Conservation (phyloP, 1,140 invertebrate species). For the Hycleus cichorii region DNA sequence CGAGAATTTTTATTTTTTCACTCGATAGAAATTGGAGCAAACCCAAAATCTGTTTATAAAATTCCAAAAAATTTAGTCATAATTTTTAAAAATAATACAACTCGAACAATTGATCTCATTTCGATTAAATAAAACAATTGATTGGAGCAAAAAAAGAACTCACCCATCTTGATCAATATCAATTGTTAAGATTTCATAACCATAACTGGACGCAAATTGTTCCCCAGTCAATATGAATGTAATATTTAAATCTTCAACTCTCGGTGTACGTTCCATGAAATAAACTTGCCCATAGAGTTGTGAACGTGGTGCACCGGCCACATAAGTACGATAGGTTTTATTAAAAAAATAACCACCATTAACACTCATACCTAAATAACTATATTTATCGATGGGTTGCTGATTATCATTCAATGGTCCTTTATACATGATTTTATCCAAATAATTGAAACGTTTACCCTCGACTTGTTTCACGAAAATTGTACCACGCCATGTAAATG, state of each 20-base stretch:
- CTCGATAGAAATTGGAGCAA: no score
- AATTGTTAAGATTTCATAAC: slow-evolving; percentile 74
- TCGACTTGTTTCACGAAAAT: slow-evolving; percentile 71
- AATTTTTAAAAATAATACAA: no score
- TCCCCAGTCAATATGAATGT: slow-evolving; percentile 65
- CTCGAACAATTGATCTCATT: no score
- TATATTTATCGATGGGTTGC: slow-evolving; percentile 79
- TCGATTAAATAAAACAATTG: neutral
- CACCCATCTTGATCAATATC: slow-evolving; percentile 84
- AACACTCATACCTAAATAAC: slow-evolving; percentile 86
- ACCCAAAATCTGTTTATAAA: no score
- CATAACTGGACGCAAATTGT: slow-evolving; percentile 83
- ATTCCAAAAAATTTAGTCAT: no score
- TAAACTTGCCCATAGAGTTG: slow-evolving; percentile 80
- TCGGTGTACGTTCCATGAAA: slow-evolving; percentile 60
- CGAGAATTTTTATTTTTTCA: no score
- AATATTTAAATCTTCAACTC: slow-evolving; percentile 52
- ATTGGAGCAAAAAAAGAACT: slow-evolving; percentile 12
- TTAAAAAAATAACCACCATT: slow-evolving; percentile 71
- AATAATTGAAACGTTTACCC: slow-evolving; percentile 58
- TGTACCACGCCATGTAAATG: slow-evolving; percentile 82
- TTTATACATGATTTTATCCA: slow-evolving; percentile 73
- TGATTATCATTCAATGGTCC: slow-evolving; percentile 58
- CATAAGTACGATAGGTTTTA: slow-evolving; percentile 56
- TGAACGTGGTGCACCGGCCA: slow-evolving; percentile 77